Conservation (phyloP, 1,140 invertebrate genomes). For the Sipha flava region DNA sequence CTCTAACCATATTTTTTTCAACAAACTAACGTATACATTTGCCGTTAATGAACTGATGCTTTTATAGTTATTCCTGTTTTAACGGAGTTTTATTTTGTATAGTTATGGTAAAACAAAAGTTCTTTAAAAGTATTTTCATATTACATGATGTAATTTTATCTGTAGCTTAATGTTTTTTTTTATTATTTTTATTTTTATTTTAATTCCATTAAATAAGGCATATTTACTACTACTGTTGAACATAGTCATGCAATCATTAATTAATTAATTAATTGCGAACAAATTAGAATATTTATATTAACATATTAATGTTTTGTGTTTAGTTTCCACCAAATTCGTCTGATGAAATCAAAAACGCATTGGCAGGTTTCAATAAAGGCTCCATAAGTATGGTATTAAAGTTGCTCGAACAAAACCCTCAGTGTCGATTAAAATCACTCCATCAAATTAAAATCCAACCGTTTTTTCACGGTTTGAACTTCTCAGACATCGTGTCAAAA, state of each 20-base stretch:
- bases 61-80: not conserved
- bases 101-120: not conserved
- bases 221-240: not conserved
- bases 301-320: not conserved
- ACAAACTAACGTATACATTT: not conserved
- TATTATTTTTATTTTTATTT: not conserved
- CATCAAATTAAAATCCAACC: not conserved
- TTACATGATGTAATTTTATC: not conserved
- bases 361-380: not conserved
- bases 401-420: not conserved
- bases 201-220: not conserved
- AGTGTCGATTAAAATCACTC: not conserved
- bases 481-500: not conserved
- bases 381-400: not conserved
- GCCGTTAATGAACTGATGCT: not conserved
- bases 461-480: slow-evolving; percentile 11
- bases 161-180: not conserved
- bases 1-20: not conserved
- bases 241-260: not conserved
- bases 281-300: not conserved
- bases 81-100: not conserved
- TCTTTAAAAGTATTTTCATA: not conserved
- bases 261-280: not conserved
- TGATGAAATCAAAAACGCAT: not conserved
- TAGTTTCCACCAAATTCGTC: slow-evolving; percentile 2